Percentiles rank a stretch among this genome's conserved stretches.
These are phyloP conservation scores for Metridium senile DNA, from an alignment of 92 coral and sea anemone genomes.

Conservation along the genomic window DNA sequence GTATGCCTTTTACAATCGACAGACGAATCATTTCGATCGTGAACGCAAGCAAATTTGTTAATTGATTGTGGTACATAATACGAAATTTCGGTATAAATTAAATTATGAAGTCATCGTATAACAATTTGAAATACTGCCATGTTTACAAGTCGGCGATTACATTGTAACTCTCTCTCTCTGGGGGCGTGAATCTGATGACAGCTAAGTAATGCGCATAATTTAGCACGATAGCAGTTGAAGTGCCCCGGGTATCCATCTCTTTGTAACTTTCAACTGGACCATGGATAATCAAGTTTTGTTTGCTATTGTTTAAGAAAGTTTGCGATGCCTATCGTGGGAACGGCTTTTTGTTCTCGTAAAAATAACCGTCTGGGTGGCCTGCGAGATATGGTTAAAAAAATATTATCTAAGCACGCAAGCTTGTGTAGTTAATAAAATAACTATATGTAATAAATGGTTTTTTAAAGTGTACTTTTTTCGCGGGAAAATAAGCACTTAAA, in stretches of 20 bases:
- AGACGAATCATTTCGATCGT: too few relatives aligned
- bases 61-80: not conserved
- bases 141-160: not conserved
- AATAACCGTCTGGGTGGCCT: not conserved
- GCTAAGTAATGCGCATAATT: conserved; percentile 9
- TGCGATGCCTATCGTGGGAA: conserved; percentile 28
- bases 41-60: not conserved
- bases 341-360: not conserved
- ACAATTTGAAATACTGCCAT: not conserved
- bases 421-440: too few relatives aligned
- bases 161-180: conserved; percentile 4
- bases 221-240: not conserved
- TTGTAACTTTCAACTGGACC: conserved; percentile 13
- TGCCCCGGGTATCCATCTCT: not conserved
- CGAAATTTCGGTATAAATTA: not conserved
- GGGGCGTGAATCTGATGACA: conserved; percentile 33
- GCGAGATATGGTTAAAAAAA: not conserved
- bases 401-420: not conserved
- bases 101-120: not conserved
- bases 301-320: conserved; percentile 9
- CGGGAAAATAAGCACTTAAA: not conserved
- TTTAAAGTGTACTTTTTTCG: not conserved
- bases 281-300: conserved; percentile 34
- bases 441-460: too few relatives aligned
- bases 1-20: too few relatives aligned